Evolutionary conservation across 1,140 invertebrate genomes (phyloP).

Genomic region (Lutraria rhynchaena): DNA sequence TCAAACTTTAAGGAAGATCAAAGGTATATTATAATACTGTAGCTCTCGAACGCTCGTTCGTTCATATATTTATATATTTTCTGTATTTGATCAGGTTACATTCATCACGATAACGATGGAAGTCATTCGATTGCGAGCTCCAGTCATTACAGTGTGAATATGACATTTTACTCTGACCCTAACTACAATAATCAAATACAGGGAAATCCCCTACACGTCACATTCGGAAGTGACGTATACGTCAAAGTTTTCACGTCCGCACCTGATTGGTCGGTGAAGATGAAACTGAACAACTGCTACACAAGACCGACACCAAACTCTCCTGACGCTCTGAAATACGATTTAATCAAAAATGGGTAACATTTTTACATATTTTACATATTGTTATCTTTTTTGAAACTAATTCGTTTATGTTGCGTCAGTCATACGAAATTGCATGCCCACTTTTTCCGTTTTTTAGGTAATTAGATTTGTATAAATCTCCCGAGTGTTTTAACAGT

Average conservation of each 20-base stretch:
- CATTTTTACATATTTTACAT: too few species aligned
- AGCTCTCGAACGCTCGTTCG: neutral
- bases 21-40: neutral
- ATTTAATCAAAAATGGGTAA: slow-evolving; percentile 34
- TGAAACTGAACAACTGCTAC: slow-evolving; percentile 14
- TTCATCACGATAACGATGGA: neutral
- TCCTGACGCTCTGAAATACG: neutral
- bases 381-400: too few species aligned
- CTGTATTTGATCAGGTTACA: neutral
- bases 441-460: too few species aligned
- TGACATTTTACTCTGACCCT: slow-evolving; percentile 23
- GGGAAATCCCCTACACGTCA: slow-evolving; percentile 8
- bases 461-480: too few species aligned
- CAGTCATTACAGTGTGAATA: slow-evolving; percentile 16
- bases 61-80: neutral
- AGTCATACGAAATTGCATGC: too few species aligned
- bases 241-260: slow-evolving; percentile 9
- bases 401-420: too few species aligned
- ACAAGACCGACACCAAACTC: neutral
- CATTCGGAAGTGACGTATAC: slow-evolving; percentile 1
- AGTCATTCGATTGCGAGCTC: neutral
- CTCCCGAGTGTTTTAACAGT: too few species aligned
- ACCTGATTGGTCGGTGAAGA: slow-evolving; percentile 17
- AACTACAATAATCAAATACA: neutral
- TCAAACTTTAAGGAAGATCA: neutral